Percentiles rank a stretch among this genome's conserved stretches.
phyloP scores from a whole-genome alignment of 2,113 vertebrate genomes.

The Mesitornis unicolor region DNA sequence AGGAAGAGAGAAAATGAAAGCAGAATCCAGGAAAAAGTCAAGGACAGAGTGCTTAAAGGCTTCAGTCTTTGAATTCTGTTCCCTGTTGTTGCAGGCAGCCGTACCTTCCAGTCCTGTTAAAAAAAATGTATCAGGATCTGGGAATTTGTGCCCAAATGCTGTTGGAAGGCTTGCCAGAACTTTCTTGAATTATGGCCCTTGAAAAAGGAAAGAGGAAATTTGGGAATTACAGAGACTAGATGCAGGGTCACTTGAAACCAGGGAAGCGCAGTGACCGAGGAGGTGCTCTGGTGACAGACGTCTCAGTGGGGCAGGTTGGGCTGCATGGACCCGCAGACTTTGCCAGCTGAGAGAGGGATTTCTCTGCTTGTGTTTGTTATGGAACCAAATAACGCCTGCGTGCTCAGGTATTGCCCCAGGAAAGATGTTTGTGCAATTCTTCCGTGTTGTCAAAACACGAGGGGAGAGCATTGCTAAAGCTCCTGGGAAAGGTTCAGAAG shows the following conservation, averaged over 20 bases:
- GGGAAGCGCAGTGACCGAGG: background rate
- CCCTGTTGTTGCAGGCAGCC: background rate
- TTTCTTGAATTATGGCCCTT: background rate
- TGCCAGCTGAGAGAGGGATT: background rate
- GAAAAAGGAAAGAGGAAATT: background rate
- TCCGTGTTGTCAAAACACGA: constrained; percentile 26
- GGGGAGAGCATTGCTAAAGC: constrained; percentile 9
- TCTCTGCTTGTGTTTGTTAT: background rate
- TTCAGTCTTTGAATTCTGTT: background rate
- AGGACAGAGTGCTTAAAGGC: background rate
- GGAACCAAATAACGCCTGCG: background rate
- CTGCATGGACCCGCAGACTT: accelerated
- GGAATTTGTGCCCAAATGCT: background rate
- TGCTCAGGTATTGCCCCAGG: background rate
- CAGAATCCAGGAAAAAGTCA: background rate
- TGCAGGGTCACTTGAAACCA: background rate
- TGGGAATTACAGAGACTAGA: background rate
- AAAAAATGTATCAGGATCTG: background rate
- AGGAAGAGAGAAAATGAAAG: background rate
- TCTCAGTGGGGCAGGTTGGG: background rate
- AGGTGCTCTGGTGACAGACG: background rate
- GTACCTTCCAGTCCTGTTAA: background rate
- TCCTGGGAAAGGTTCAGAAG: background rate
- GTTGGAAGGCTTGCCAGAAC: background rate
- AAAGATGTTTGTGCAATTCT: constrained; percentile 41